A percentile compares a stretch with the other conserved stretches of the same genome.
phyloP scores from a whole-genome alignment of 2,888 invertebrate genomes.

The Lissocephala sabroskyi region DNA sequence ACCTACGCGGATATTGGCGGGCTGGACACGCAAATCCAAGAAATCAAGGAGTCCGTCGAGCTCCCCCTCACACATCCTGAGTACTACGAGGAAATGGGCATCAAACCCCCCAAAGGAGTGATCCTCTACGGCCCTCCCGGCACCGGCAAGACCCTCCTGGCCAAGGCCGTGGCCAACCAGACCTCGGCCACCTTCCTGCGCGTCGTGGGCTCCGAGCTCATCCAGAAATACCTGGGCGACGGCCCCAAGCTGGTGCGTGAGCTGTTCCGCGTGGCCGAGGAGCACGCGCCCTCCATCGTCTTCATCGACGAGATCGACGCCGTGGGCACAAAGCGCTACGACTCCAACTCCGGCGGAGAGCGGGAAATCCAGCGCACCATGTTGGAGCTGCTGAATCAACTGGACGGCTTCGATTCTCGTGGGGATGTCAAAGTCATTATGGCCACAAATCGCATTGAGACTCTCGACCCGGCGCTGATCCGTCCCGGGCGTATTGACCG shows the following conservation, averaged over 20 bases:
- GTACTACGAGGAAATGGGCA: conserved; percentile 99
- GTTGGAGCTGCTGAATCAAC: conserved; percentile 98
- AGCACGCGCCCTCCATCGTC: conserved; percentile 99
- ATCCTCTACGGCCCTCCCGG: conserved; percentile 98
- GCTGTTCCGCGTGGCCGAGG: conserved; percentile 98
- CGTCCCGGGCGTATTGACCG: conserved; percentile 99
- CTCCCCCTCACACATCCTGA: conserved; percentile 98
- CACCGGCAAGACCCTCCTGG: conserved; percentile 97
- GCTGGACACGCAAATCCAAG: conserved; percentile 96
- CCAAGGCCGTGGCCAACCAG: conserved; percentile 99
- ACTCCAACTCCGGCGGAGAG: conserved; percentile 99
- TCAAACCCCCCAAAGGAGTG: conserved; percentile 99
- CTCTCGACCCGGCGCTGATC: conserved; percentile 97
- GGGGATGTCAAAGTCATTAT: conserved; percentile 98
- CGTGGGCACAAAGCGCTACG: conserved; percentile 98
- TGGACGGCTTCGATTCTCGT: conserved; percentile 97
- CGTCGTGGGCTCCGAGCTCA: conserved; percentile 99
- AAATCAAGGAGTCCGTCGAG: conserved; percentile 98
- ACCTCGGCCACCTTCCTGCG: conserved; percentile 98
- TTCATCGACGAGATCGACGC: conserved; percentile 99
- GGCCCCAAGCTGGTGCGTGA: conserved; percentile 98
- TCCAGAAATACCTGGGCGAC: conserved; percentile 99
- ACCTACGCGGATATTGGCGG: conserved; percentile 99
- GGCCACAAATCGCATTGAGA: conserved; percentile 99
- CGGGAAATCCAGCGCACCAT: conserved; percentile 99